Conservation (phyloP, 2,113 vertebrate genomes). For the Cyprinodon brontotheroides region DNA sequence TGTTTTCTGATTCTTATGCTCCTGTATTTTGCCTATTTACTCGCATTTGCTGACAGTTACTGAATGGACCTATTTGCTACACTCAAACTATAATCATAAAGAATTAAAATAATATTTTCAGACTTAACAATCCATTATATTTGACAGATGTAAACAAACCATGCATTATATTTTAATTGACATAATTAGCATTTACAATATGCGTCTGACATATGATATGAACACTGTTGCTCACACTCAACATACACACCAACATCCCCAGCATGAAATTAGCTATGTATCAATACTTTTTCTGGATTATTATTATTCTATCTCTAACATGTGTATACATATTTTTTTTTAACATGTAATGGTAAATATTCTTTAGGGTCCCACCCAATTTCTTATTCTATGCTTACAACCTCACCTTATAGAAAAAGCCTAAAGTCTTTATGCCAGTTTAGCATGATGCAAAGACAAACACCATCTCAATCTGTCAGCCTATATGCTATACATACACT, state of each 20-base stretch:
- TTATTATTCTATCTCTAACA: conserved; percentile 39
- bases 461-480: conserved; percentile 71
- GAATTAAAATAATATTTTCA: background rate
- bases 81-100: background rate
- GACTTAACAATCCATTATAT: background rate
- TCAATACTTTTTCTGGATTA: conserved; percentile 15
- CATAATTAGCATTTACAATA: conserved; percentile 37
- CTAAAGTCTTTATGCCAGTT: conserved; percentile 39
- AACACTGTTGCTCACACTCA: conserved; percentile 32
- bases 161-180: conserved; percentile 9
- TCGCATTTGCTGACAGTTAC: too few species aligned
- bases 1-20: too few species aligned
- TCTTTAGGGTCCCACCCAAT: conserved; percentile 9
- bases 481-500: conserved; percentile 70
- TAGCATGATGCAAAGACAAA: conserved; percentile 52
- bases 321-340: conserved; percentile 1
- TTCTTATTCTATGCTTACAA: conserved; percentile 16
- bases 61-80: background rate
- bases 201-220: conserved; percentile 42
- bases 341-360: background rate
- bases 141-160: conserved; percentile 4
- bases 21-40: too few species aligned
- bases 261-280: conserved; percentile 16
- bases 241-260: conserved; percentile 27
- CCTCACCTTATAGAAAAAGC: conserved; percentile 11